Base-by-base conservation (phyloP, 2,888 invertebrate species). In the Polylopha cassiicola region DNA sequence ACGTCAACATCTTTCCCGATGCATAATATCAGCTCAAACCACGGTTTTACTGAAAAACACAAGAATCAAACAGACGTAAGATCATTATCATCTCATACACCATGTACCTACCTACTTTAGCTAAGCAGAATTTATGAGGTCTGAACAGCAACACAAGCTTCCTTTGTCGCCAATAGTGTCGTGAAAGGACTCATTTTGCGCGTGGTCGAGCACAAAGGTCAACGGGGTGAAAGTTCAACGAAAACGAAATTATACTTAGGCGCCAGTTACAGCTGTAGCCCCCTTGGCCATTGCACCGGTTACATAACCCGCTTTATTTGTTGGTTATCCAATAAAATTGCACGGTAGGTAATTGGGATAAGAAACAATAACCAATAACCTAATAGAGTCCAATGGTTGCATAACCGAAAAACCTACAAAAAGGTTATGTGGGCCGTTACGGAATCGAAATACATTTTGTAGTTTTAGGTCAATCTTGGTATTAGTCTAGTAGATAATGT, bases 201-300 rank as follows among this genome's bases (percentile, higher is more conserved):
- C n/a, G n/a, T n/a, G n/a, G 65, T 64, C 47, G 45, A 39, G 51
- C 51, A 58, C 48, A 61, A 69, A 65, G 67, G 67, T 65, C 64
- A 64, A 47, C 49, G 52, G 55, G 67, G 73, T 65, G 74, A 79
- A 77, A 78, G 78, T 76, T 70, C 69, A 68, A 49, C 53, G 72
- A 70, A 70, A 71, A 65, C 63, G 53, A 58, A 61, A 62, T 53
- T 63, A 62, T 55, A 39, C 49, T 48, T 43, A 49, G 44, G 30
- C 37, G 31, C 8, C 39, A n/a, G 16, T 24, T 24, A 41, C 36
- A 30, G 41, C 41, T 41, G 34, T 36, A 41, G n/a, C n/a, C n/a
- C n/a, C n/a, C n/a, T 41, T 13, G 23, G 20, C 38, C 9, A 24
- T 38, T 38, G 22, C 9, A 28, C 18, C 22, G 34, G 36, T 41